Percentiles rank a stretch among this genome's conserved stretches.
These are phyloP conservation scores for Lepus americanus DNA, from an alignment of 2,113 vertebrate species.

Conservation along the genomic window DNA sequence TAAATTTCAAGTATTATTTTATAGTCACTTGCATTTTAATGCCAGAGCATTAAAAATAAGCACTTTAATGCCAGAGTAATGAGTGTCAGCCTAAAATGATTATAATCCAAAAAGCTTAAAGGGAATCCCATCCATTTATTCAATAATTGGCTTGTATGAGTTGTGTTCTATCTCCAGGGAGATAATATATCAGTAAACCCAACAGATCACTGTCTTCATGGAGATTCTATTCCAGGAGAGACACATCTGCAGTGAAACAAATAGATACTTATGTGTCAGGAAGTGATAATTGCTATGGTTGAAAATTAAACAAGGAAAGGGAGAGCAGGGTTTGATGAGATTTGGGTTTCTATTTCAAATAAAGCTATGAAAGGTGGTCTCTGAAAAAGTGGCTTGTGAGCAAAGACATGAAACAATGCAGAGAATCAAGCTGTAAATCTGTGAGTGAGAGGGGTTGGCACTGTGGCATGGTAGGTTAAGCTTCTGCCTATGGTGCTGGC, in stretches of 20 bases:
- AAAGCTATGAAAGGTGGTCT: background rate
- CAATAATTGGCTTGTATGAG: background rate
- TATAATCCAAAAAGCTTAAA: background rate
- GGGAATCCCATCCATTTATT: background rate
- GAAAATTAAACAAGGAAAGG: background rate
- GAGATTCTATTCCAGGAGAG: background rate
- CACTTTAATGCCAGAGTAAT: background rate
- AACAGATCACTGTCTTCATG: background rate
- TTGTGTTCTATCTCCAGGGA: background rate
- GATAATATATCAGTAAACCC: background rate
- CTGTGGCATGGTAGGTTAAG: no score
- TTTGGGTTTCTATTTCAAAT: background rate
- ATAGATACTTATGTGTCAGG: background rate
- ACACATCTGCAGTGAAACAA: background rate
- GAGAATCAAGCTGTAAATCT: background rate
- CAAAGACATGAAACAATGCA: background rate
- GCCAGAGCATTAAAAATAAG: background rate
- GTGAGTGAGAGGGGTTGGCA: no score
- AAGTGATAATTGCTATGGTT: background rate
- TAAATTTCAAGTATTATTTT: constrained; percentile 3
- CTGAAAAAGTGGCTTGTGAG: background rate
- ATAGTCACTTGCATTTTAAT: background rate
- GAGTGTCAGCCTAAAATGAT: background rate
- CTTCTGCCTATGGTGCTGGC: no score
- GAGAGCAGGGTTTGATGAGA: background rate